A percentile compares a stretch with the other conserved stretches of the same genome.
phyloP scores from a whole-genome alignment of 2,797 vertebrate genomes.

The Protosalanx chinensis region DNA sequence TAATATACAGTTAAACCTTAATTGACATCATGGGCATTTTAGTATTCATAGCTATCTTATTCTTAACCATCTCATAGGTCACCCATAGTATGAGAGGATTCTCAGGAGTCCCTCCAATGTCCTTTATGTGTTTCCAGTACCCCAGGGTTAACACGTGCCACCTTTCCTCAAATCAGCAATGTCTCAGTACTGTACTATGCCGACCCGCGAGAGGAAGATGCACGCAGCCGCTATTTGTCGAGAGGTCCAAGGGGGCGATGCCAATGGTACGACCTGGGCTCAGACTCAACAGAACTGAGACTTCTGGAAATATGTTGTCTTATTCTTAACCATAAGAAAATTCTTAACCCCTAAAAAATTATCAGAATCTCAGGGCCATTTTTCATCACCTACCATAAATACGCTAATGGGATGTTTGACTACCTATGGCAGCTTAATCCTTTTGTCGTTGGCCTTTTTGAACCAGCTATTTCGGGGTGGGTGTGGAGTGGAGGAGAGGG shows the following conservation, averaged over 20 bases:
- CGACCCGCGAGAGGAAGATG: conserved; percentile 83
- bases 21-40: no score
- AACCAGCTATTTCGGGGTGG: conserved; percentile 88
- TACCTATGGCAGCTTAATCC: conserved; percentile 77
- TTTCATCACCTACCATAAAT: conserved; percentile 76
- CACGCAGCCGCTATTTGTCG: conserved; percentile 86
- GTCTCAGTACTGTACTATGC: conserved; percentile 84
- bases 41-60: no score
- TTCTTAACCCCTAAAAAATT: no score
- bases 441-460: conserved; percentile 84
- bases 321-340: no score
- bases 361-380: conserved; percentile 64
- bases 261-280: conserved; percentile 75
- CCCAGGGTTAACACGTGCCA: conserved; percentile 40
- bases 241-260: conserved; percentile 78
- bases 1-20: no score
- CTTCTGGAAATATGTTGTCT: conserved; percentile 2
- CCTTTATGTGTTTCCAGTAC: conserved; percentile 67
- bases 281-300: conserved; percentile 21
- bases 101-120: conserved; percentile 45
- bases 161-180: conserved; percentile 70
- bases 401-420: conserved; percentile 72
- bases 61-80: not conserved
- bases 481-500: conserved; percentile 6
- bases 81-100: not conserved